Evolutionary conservation across 2,113 vertebrate species (phyloP), one percentile per base, ranked within the genome.

Genomic region (Pogonocichla stellata): DNA sequence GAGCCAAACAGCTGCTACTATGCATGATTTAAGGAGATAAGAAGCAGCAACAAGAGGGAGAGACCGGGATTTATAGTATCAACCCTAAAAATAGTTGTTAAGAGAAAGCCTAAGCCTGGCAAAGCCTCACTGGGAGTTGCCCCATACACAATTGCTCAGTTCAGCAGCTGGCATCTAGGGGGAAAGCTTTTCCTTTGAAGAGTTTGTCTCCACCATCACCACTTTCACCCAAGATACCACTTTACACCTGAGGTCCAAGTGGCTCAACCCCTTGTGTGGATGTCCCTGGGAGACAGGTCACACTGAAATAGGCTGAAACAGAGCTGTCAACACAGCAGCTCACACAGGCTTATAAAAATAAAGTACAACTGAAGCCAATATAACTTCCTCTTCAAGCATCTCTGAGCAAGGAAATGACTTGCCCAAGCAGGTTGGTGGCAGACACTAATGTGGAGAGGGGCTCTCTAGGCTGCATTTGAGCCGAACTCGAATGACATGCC

Each of bases 21-120:
- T 31, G 71, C 38, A 88, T 94, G 95, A 96, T 95, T 96, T 96
- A 96, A 92, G 88, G 82, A 96, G 92, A 96, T 95, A 96, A 94
- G 75, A 83, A 86, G 65, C 43, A 92, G 65, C 86, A 92, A 77
- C 48, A 64, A 96, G 80, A 93, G 53, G 65, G 62, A 88, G 72
- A 94, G 90, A 71, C 42, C 38, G 31, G 56, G 90, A 96, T 97
- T 96, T 96, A 92, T 74, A 50, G 80, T 84, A 95, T 75, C 77
- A 86, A 74, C 48, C 92, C 92, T 94, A 96, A 96, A 97, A 97
- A 94, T 90, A 94, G 83, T 64, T 78, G 45, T 92, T 86, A 90
- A 94, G 90, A 84, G 74, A 94, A 95, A 94, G 58, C 31, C 74
- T 90, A 66, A 91, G 82, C 36, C 75, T 95, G 86, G 88, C 92